phyloP scores from a whole-genome alignment of 2,888 invertebrate genomes.

The Adineta ricciae region DNA sequence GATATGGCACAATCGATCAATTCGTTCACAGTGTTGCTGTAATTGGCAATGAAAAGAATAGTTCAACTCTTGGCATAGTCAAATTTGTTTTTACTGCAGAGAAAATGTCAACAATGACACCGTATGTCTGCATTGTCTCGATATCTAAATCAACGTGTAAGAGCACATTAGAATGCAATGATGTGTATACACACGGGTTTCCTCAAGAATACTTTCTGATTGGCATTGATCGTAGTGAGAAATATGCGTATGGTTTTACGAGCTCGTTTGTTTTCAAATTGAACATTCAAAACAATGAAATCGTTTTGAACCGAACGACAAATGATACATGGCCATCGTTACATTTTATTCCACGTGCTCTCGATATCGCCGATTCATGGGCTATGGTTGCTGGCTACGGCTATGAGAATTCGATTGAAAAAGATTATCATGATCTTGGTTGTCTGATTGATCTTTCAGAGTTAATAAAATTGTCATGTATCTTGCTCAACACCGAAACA shows the following conservation, averaged over 20 bases:
- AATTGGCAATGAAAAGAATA: neutral
- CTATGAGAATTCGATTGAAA: neutral
- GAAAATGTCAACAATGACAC: neutral
- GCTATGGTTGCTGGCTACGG: neutral
- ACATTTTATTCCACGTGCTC: neutral
- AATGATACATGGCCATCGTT: neutral
- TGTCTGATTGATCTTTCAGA: neutral
- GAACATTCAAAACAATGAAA: neutral
- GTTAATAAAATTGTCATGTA: neutral
- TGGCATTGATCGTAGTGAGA: neutral
- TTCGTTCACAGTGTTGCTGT: too few relatives aligned
- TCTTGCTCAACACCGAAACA: fast-evolving
- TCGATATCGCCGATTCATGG: neutral
- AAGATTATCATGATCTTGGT: neutral
- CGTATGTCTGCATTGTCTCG: neutral
- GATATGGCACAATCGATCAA: neutral
- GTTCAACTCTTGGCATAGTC: neutral
- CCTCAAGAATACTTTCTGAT: neutral
- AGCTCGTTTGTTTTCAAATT: neutral
- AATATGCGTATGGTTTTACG: neutral
- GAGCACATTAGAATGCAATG: neutral
- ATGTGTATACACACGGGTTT: neutral
- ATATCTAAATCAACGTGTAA: neutral
- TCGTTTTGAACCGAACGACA: neutral
- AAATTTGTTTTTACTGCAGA: neutral